Evolutionary conservation across 2,797 vertebrate genomes (phyloP), one percentile per base, ranked within the genome.

Genomic region (Anguilla pacifica): DNA sequence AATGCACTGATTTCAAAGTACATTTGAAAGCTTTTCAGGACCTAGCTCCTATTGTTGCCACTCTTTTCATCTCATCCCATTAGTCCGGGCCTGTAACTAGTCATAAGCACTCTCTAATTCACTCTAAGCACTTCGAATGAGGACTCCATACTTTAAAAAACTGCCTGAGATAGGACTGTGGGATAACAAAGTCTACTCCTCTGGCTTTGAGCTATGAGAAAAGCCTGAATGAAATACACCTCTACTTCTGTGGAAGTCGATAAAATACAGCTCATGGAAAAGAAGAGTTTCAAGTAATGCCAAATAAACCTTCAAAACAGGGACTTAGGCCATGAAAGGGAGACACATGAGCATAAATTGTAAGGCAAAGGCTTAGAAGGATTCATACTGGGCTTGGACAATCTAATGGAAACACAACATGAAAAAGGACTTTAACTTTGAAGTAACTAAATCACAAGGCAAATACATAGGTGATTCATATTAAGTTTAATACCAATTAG

Each of bases 61-160:
- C 86, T 84, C 82, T 72, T 72, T 87, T 84, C 1, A 67, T 74
- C 82, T 87, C 83, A 84, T 87, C 87, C 84, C 82, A 17, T 87
- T 87, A 87, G 61, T 28, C 31, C 61, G 17, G 64, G 31, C 82
- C 82, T 74, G 46, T 57, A 84, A 43, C 81, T 74, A 84, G 81
- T 84, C 82, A 49, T 84, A 84, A 84, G 43, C n/a, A 9, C 25
- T 74, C 25, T 74, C 70, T 9, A 17, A 49, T 87, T 84, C 81
- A n/a, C 64, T 84, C 86, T 87, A 49, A 22, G 61, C 19, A 86
- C 79, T 79, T 82, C 82, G 81, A 87, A 59, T 4, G 39, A 39
- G 39, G 35, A 84, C 82, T 84, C 83, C 19, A 84, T 74, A 84
- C 64, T 39, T 43, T 84, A 84, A 84, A 84, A 84, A 87, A 84